phyloP scores from a whole-genome alignment of 2,113 vertebrate genomes.

The Chaetodon auriga region DNA sequence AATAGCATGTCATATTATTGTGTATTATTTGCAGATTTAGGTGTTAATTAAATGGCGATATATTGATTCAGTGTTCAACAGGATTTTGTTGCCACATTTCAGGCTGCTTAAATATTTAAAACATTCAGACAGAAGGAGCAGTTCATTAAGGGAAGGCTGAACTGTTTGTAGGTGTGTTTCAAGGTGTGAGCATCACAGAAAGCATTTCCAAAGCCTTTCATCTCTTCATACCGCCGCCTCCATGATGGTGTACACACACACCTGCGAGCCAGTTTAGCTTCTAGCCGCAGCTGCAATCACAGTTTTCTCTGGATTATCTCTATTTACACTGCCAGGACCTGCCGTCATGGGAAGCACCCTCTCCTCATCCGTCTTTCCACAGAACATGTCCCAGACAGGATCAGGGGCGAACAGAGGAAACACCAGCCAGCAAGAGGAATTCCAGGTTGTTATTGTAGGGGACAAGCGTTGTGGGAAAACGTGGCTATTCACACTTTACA shows the following conservation, averaged over 20 bases:
- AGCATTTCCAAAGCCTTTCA: neutral
- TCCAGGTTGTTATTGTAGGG: conserved; percentile 88
- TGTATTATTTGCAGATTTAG: neutral
- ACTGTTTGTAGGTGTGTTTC: neutral
- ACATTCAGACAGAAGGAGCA: neutral
- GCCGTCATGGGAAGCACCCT: conserved; percentile 6
- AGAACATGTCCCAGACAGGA: conserved; percentile 44
- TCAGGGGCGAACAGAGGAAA: conserved; percentile 1
- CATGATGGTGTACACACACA: neutral
- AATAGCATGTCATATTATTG: too few species aligned
- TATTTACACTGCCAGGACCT: neutral
- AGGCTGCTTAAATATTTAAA: neutral
- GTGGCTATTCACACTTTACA: conserved; percentile 85
- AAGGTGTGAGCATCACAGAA: neutral
- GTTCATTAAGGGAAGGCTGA: neutral
- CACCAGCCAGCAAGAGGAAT: conserved; percentile 59
- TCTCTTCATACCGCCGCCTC: neutral
- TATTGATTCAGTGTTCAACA: too few species aligned
- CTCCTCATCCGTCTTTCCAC: neutral
- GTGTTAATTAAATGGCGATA: too few species aligned
- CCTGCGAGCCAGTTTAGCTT: neutral
- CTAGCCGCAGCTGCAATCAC: neutral
- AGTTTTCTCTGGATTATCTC: conserved; percentile 36
- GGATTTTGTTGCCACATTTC: neutral
- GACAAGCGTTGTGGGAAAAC: conserved; percentile 89